Percentiles rank a stretch among this genome's conserved stretches.
Evolutionary conservation across 37 sponge, comb jelly and placozoan genomes (phyloP).

Genomic region (Haliclona indistincta): DNA sequence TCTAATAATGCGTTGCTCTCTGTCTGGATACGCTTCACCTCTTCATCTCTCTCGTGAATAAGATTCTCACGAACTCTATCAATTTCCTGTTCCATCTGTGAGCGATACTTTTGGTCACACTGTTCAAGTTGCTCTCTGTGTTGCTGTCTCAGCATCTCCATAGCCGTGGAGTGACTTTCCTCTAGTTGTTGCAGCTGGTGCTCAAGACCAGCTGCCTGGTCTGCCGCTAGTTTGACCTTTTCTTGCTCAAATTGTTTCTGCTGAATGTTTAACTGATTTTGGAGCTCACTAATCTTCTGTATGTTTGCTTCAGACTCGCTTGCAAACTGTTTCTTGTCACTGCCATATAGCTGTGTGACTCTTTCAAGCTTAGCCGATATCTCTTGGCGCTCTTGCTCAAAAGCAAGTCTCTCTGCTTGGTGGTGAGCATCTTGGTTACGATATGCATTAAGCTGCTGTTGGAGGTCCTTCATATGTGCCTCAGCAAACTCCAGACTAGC

Average conservation of each 20-base stretch:
- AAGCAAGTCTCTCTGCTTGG: neutral
- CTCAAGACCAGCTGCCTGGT: neutral
- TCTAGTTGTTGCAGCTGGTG: conserved; percentile 7
- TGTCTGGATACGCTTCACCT: no score
- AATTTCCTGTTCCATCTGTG: neutral
- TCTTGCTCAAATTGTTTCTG: conserved; percentile 1
- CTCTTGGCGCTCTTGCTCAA: conserved; percentile 43
- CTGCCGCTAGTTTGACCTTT: neutral
- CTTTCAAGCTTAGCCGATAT: neutral
- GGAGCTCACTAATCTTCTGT: neutral
- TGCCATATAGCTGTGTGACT: conserved; percentile 11
- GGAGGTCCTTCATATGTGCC: conserved; percentile 50
- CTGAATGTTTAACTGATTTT: neutral
- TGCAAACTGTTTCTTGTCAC: conserved; percentile 13
- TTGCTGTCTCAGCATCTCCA: conserved; percentile 23
- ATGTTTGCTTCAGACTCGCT: neutral
- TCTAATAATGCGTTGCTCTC: conserved; percentile 8
- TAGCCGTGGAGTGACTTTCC: neutral
- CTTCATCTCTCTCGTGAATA: neutral
- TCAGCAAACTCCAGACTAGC: conserved; percentile 64
- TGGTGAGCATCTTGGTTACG: conserved; percentile 45
- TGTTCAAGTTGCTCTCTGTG: conserved; percentile 4
- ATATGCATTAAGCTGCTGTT: conserved; percentile 46
- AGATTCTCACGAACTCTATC: neutral
- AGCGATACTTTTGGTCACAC: neutral